Evolutionary conservation across 2,888 invertebrate species (phyloP), one percentile per base, ranked within the genome.

Genomic region (Timandra comae): DNA sequence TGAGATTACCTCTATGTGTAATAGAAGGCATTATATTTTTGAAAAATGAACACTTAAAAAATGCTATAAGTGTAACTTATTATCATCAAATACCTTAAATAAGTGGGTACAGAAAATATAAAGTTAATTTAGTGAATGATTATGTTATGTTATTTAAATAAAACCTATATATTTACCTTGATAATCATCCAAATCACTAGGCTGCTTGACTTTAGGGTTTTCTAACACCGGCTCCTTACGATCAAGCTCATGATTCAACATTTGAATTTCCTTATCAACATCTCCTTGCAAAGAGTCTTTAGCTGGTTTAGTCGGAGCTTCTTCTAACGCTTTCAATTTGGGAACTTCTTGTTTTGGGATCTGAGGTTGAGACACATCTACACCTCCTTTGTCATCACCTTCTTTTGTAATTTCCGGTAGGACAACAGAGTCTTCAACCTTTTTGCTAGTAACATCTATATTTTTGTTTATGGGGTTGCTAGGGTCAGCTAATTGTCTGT

Each of bases 171-270:
- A 19, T 22, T 36, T 43, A 58, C 60, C 58, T 47, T 33, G 45
- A 34, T 65, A 64, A 6, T 67, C 61, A 9, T 51, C 51, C n/a
- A 35, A 36, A 12, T 46, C 42, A 25, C 38, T 41, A 9, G 26
- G 38, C 12, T 24, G 30, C 19, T 54, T 52, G 4, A 9, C 40
- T 19, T 59, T 51, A 1, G 52, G 44, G 13, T 50, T 55, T n/a
- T 62, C 64, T 29, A 49, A 10, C 24, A 24, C 10, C 24, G 7
- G 24, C 6, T 49, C 50, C 37, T 63, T 64, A 11, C 35, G 38
- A 2, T 53, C 51, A 7, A 26, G 26, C 10, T 43, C 52, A 12
- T 27, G 35, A 29, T 35, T 43, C 1, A 36, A 20, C 12, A 16
- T 12, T 11, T 33, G 36, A 12, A 36, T 23, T 16, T 41, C 42